Conservation (phyloP, 1,140 invertebrate genomes). For the Drosophila santomea region DNA sequence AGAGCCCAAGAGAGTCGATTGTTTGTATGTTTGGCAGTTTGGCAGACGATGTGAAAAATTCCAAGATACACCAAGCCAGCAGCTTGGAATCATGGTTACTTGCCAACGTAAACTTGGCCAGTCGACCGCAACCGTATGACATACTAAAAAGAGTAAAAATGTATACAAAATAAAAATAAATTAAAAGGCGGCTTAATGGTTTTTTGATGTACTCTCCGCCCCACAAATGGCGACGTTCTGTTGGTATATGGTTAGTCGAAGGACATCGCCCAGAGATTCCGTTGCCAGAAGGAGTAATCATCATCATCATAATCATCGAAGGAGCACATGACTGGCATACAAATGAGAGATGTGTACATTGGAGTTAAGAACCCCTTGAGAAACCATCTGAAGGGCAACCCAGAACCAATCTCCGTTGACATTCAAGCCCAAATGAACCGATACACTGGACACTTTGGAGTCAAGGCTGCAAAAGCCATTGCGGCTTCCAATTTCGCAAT, state of each 20-base stretch:
- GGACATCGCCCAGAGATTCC: conserved; percentile 7
- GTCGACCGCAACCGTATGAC: conserved; percentile 42
- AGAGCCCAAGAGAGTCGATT: conserved; percentile 6
- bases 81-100: not conserved
- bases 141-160: conserved; percentile 27
- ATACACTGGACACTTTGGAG: conserved; percentile 39
- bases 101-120: conserved; percentile 21
- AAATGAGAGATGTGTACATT: conserved; percentile 22
- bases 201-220: conserved; percentile 42
- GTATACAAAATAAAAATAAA: conserved; percentile 20
- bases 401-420: conserved; percentile 56
- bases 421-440: conserved; percentile 38
- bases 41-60: conserved; percentile 2
- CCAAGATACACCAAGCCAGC: not conserved
- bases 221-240: conserved; percentile 8
- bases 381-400: conserved; percentile 12
- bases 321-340: conserved; percentile 8
- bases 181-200: conserved; percentile 38
- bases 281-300: not conserved
- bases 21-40: not conserved
- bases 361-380: conserved; percentile 24
- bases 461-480: conserved; percentile 25
- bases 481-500: conserved; percentile 48
- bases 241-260: conserved; percentile 8
- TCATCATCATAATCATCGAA: not conserved